phyloP scores from a whole-genome alignment of 2,888 invertebrate genomes.

The Neocrepidodera transversa region DNA sequence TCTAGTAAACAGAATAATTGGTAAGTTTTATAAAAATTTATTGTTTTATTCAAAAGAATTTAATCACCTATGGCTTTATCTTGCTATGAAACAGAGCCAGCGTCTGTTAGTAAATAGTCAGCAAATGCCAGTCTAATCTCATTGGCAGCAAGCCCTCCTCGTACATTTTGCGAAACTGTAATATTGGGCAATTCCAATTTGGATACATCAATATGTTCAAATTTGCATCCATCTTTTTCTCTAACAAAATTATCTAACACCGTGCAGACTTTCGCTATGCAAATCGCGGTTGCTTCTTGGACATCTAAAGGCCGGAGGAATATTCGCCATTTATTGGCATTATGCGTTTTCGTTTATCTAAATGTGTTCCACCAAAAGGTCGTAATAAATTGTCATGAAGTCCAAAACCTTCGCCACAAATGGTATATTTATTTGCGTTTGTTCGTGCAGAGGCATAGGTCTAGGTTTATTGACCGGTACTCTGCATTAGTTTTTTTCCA shows the following conservation, averaged over 20 bases:
- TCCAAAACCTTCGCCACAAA: constrained; percentile 24
- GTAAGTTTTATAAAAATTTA: too few relatives aligned
- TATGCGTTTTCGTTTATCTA: constrained; percentile 26
- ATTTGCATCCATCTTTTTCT: constrained; percentile 24
- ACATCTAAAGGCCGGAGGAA: constrained; percentile 18
- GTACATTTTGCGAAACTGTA: neutral
- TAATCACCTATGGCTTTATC: constrained; percentile 6
- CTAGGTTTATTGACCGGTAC: neutral
- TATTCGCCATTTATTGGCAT: constrained; percentile 44
- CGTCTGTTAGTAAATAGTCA: constrained; percentile 11
- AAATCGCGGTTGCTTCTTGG: neutral
- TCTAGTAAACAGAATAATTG: too few relatives aligned
- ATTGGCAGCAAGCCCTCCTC: constrained; percentile 15
- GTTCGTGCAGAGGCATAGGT: neutral
- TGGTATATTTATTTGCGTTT: constrained; percentile 13
- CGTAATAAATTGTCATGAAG: constrained; percentile 17
- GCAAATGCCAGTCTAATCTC: constrained; percentile 1
- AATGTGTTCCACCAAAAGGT: constrained; percentile 32
- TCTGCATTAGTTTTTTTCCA: neutral
- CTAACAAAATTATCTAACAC: constrained; percentile 29
- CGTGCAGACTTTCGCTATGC: constrained; percentile 39
- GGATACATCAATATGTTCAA: constrained; percentile 2
- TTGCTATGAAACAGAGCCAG: constrained; percentile 19
- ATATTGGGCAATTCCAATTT: constrained; percentile 11
- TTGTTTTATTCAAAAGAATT: neutral